Evolutionary conservation across 2,888 invertebrate genomes (phyloP).

Genomic region (Therioaphis trifolii): DNA sequence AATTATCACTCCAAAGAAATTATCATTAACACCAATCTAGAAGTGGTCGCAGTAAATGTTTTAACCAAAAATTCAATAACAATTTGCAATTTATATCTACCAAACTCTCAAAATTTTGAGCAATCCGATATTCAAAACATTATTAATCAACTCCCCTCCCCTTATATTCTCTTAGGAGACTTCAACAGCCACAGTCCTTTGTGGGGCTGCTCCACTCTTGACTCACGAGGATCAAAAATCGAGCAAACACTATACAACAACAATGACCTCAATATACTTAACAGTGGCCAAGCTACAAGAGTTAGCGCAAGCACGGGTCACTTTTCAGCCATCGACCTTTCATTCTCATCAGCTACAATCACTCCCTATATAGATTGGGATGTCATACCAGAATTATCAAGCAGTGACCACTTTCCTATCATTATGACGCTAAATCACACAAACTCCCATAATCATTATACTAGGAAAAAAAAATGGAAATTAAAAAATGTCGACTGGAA

Average conservation of each 20-base stretch:
- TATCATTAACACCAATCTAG: slow-evolving; percentile 6
- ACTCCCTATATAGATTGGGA: slow-evolving; percentile 33
- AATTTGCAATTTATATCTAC: slow-evolving; percentile 12
- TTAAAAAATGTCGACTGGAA: no score
- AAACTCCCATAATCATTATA: slow-evolving; percentile 15
- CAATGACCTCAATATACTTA: slow-evolving; percentile 33
- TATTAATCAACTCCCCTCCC: slow-evolving; percentile 17
- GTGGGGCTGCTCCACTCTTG: neutral
- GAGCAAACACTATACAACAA: slow-evolving; percentile 28
- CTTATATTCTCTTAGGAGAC: slow-evolving; percentile 26
- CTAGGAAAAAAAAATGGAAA: no score
- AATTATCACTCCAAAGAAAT: slow-evolving; percentile 21
- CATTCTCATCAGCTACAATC: slow-evolving; percentile 29
- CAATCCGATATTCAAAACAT: slow-evolving; percentile 32
- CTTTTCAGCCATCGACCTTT: slow-evolving; percentile 30
- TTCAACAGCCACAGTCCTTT: slow-evolving; percentile 29
- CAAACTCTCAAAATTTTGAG: slow-evolving; percentile 15
- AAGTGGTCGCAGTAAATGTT: slow-evolving; percentile 5
- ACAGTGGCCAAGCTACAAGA: slow-evolving; percentile 36
- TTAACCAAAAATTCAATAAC: neutral
- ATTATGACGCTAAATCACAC: slow-evolving; percentile 18
- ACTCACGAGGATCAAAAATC: slow-evolving; percentile 25
- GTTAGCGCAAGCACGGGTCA: slow-evolving; percentile 6
- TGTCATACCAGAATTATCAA: slow-evolving; percentile 35
- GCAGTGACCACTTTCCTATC: slow-evolving; percentile 13